Evolutionary conservation across 2,888 invertebrate genomes (phyloP).

Genomic region (Trachelus iudaicus): DNA sequence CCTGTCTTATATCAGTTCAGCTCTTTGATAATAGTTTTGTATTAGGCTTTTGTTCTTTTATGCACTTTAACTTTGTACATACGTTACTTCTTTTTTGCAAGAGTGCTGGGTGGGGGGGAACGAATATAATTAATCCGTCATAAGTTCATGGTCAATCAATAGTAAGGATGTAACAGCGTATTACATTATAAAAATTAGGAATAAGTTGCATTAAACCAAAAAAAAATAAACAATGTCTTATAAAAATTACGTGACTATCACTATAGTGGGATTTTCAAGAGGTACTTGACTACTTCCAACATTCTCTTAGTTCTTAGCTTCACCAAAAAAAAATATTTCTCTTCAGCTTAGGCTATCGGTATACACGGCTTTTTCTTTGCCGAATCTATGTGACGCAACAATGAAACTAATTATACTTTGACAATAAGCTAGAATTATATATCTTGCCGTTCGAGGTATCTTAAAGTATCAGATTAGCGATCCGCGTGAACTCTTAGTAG

Average conservation of each 20-base stretch:
- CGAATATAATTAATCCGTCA: not conserved
- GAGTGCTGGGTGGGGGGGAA: not conserved
- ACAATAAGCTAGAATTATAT: not conserved
- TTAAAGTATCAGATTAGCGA: not conserved
- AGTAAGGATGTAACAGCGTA: not conserved
- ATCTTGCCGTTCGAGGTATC: not conserved
- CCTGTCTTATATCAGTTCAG: not conserved
- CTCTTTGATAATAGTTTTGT: not conserved
- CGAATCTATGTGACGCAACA: not conserved
- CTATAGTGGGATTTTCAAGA: not conserved
- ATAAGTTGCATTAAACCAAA: not conserved
- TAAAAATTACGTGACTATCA: not conserved
- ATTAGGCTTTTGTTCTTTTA: conserved; percentile 4
- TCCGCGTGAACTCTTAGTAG: not conserved
- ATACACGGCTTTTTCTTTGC: not conserved
- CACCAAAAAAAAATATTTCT: not conserved
- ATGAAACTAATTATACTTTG: not conserved
- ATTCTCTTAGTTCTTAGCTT: not conserved
- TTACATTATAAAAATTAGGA: not conserved
- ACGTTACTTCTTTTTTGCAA: conserved; percentile 33
- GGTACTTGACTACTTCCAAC: not conserved
- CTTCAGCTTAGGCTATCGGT: not conserved
- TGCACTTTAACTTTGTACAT: conserved; percentile 38
- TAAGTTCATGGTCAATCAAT: not conserved
- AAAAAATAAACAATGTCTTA: not conserved